Percentiles rank a stretch among this genome's conserved stretches.
Conservation (phyloP, 2,797 vertebrate genomes). For the Yasuhikotakia modesta region DNA sequence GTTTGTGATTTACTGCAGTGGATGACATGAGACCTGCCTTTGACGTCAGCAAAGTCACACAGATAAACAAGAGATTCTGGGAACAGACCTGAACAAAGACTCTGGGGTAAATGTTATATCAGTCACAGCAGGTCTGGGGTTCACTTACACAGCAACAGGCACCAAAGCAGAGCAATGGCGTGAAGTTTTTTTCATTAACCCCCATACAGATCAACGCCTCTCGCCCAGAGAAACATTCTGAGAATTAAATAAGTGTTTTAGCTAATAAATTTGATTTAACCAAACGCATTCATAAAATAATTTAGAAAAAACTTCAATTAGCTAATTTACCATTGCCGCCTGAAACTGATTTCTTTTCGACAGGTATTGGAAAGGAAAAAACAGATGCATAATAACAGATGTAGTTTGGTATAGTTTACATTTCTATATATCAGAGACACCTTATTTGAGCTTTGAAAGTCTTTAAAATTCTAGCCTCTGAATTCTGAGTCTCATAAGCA, state of each 20-base stretch:
- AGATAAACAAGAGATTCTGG: slow-evolving; percentile 19
- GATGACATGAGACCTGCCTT: no score
- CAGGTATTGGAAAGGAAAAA: no score
- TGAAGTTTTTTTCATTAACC: not conserved
- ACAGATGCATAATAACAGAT: no score
- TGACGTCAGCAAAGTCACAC: slow-evolving; percentile 66
- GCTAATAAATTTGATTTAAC: no score
- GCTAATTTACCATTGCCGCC: not conserved
- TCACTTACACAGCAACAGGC: not conserved
- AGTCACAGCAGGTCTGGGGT: not conserved
- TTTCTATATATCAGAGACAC: no score
- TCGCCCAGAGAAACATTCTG: not conserved
- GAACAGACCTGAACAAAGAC: not conserved
- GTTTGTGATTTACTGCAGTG: no score
- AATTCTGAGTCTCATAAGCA: not conserved
- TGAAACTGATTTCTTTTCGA: not conserved
- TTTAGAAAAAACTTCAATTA: not conserved
- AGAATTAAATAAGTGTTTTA: no score
- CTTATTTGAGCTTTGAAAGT: not conserved
- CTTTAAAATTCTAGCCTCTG: no score
- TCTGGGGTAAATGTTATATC: not conserved
- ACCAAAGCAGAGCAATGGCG: not conserved
- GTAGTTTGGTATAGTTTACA: no score
- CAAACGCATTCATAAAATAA: no score
- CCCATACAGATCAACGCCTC: not conserved